Percentiles rank a stretch among this genome's conserved stretches.
phyloP scores from a whole-genome alignment of 53 echinoderm and acorn worm species.

The Actinopyga echinites region DNA sequence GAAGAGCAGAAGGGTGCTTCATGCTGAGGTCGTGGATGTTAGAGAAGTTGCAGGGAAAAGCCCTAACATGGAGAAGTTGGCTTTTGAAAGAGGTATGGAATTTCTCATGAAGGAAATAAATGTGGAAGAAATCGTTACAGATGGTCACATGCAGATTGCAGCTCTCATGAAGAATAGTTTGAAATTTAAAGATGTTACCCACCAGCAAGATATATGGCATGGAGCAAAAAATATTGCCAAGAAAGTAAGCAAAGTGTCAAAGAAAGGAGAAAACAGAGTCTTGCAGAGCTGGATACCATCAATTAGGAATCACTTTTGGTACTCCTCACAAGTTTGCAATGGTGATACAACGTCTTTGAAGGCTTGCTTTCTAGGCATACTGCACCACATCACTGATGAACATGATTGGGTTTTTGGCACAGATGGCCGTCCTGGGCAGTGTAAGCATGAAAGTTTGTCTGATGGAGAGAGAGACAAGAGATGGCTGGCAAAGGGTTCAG shows the following conservation, averaged over 20 bases:
- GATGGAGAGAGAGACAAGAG: background rate
- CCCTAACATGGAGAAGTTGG: conserved; percentile 44
- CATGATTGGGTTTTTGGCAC: conserved; percentile 40
- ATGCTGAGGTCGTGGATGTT: conserved; percentile 24
- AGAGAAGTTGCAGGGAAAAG: conserved; percentile 37
- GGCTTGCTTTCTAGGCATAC: background rate
- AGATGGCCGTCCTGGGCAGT: conserved; percentile 33
- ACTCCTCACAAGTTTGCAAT: background rate
- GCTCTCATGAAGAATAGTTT: conserved; percentile 21
- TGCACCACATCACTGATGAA: conserved; percentile 52
- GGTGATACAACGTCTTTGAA: background rate
- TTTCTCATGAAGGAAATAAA: conserved; percentile 5
- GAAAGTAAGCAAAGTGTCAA: conserved; percentile 6
- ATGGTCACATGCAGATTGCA: conserved; percentile 49
- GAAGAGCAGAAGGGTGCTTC: background rate
- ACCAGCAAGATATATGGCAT: conserved; percentile 56
- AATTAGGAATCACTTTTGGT: conserved; percentile 50
- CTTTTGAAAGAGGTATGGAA: conserved; percentile 27
- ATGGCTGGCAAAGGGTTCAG: background rate
- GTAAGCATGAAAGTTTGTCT: conserved; percentile 22
- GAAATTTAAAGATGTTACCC: conserved; percentile 20
- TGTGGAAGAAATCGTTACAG: conserved; percentile 43
- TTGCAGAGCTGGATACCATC: conserved; percentile 21
- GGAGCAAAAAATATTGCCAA: conserved; percentile 31
- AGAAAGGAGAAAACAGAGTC: conserved; percentile 2